A percentile compares a stretch with the other conserved stretches of the same genome.
Evolutionary conservation across 2,888 invertebrate species (phyloP).

Genomic region (Acronicta psi): DNA sequence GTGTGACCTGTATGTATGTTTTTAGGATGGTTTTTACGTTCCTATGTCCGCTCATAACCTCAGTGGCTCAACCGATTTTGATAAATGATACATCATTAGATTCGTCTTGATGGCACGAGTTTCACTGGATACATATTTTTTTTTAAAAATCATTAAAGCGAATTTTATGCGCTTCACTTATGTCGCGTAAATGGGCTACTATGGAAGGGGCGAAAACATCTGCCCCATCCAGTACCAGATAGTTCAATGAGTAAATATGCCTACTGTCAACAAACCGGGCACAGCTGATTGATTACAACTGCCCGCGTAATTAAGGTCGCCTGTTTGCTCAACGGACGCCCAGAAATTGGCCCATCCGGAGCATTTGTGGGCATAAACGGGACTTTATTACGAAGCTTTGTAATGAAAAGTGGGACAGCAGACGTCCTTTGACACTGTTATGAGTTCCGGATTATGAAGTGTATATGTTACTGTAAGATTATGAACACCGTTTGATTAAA

Average conservation of each 20-base stretch:
- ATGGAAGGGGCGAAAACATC: background rate
- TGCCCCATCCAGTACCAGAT: background rate
- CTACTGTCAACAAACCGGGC: slow-evolving; percentile 56
- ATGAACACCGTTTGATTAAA: too few relatives aligned
- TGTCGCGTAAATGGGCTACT: too few relatives aligned
- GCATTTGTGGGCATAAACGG: slow-evolving; percentile 40
- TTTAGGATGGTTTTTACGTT: too few relatives aligned
- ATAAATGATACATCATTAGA: too few relatives aligned
- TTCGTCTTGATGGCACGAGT: too few relatives aligned
- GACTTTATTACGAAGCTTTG: slow-evolving; percentile 38
- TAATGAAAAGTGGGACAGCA: slow-evolving; percentile 20
- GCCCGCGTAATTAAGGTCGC: slow-evolving; percentile 66
- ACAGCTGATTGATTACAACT: slow-evolving; percentile 67
- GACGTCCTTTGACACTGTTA: slow-evolving; percentile 21
- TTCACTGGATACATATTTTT: too few relatives aligned
- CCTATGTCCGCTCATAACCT: too few relatives aligned
- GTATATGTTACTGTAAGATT: too few relatives aligned
- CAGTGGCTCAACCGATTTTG: too few relatives aligned
- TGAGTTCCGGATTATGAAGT: slow-evolving; percentile 13
- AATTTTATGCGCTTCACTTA: too few relatives aligned
- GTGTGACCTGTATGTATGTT: too few relatives aligned
- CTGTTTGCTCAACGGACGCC: slow-evolving; percentile 57
- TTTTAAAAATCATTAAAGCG: too few relatives aligned
- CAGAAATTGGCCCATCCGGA: slow-evolving; percentile 50
- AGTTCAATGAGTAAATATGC: slow-evolving; percentile 52